Conservation (phyloP, 2,888 invertebrate species). For the Mactromeris polynyma region DNA sequence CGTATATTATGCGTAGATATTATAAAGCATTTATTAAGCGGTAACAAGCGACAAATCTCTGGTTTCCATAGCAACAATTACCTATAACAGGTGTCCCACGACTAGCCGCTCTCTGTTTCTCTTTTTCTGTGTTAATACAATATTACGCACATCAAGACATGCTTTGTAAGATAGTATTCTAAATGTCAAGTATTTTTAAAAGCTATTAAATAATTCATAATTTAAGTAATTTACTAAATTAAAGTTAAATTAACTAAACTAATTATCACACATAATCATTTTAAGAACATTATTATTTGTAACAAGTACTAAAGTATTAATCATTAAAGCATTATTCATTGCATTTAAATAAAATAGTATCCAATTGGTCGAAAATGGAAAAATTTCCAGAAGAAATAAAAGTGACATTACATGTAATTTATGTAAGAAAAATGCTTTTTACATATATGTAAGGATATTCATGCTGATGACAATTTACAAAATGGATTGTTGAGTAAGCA, state of each 20-base stretch:
- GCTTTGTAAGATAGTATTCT: background rate
- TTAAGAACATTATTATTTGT: too few species aligned
- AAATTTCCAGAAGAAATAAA: too few species aligned
- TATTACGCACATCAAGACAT: constrained; percentile 15
- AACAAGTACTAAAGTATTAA: background rate
- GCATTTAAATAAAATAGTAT: background rate
- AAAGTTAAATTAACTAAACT: background rate
- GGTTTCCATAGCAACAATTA: constrained; percentile 52
- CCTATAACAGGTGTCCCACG: constrained; percentile 68
- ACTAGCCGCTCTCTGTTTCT: constrained; percentile 48
- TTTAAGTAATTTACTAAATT: background rate
- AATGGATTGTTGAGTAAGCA: too few species aligned
- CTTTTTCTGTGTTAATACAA: constrained; percentile 55
- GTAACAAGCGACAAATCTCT: constrained; percentile 18
- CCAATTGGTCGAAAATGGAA: too few species aligned
- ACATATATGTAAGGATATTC: too few species aligned
- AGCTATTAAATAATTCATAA: background rate
- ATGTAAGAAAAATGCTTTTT: too few species aligned
- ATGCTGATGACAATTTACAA: too few species aligned
- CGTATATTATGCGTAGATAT: background rate
- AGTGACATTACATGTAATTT: too few species aligned
- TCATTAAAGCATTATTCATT: background rate
- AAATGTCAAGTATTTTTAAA: background rate
- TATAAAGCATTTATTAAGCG: constrained; percentile 25
- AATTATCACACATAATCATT: background rate